A percentile compares a stretch with the other conserved stretches of the same genome.
These are phyloP conservation scores for Eupithecia insigniata DNA, from an alignment of 2,888 invertebrate genomes.

Conservation along the genomic window DNA sequence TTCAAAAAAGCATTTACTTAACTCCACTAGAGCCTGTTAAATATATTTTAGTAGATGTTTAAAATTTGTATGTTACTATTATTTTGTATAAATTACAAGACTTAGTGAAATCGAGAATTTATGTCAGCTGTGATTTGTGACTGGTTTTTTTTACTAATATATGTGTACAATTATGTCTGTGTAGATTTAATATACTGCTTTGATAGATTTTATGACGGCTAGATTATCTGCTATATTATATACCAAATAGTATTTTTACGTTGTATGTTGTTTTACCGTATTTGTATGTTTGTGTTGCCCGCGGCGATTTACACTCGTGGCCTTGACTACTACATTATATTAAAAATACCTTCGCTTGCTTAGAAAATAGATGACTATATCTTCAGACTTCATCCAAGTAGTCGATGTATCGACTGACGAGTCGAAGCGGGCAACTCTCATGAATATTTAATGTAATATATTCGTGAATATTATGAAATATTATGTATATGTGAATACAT, in stretches of 20 bases:
- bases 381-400: not conserved
- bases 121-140: slow-evolving; percentile 84
- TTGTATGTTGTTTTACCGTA: slow-evolving; percentile 79
- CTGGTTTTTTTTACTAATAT: slow-evolving; percentile 81
- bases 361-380: not conserved
- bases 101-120: slow-evolving; percentile 83
- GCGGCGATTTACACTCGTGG: slow-evolving; percentile 43
- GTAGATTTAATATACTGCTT: slow-evolving; percentile 76
- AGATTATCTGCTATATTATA: slow-evolving; percentile 81
- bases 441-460: slow-evolving; percentile 75
- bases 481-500: slow-evolving; percentile 84
- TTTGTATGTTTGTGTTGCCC: slow-evolving; percentile 69
- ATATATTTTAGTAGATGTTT: slow-evolving; percentile 65
- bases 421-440: slow-evolving; percentile 55
- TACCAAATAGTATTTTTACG: slow-evolving; percentile 85
- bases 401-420: slow-evolving; percentile 47
- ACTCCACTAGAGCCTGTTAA: slow-evolving; percentile 61
- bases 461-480: slow-evolving; percentile 79
- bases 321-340: slow-evolving; percentile 31
- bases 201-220: slow-evolving; percentile 81
- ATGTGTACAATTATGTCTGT: slow-evolving; percentile 76
- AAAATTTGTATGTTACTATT: slow-evolving; percentile 73
- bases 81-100: slow-evolving; percentile 77
- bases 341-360: not conserved
- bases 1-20: slow-evolving; percentile 74